These are phyloP conservation scores for Sebastolobus alascanus DNA, from an alignment of 2,797 vertebrate species.

Conservation along the genomic window DNA sequence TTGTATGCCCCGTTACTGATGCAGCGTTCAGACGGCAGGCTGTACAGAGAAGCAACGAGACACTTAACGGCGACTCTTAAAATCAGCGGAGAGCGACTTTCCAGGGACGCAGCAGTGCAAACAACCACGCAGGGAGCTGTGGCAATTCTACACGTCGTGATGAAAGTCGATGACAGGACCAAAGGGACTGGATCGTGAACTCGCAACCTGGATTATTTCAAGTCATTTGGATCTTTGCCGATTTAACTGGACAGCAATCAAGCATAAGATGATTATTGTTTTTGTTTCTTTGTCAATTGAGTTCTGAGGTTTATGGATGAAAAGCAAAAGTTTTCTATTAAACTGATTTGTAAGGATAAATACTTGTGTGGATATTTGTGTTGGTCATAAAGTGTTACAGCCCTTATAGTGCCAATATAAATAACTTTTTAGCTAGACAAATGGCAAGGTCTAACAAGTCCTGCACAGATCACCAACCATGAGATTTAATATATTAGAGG, in stretches of 20 bases:
- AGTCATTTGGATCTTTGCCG: background rate
- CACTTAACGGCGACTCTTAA: background rate
- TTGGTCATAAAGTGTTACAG: background rate
- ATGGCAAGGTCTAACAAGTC: background rate
- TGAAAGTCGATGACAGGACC: background rate
- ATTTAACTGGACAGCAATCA: background rate
- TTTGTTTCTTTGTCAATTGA: background rate
- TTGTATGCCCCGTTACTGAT: background rate
- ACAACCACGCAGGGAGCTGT: background rate
- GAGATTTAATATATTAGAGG: too few species aligned
- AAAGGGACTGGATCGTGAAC: background rate
- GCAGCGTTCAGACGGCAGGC: background rate
- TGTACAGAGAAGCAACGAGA: background rate
- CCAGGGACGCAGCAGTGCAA: background rate
- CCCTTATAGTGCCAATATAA: background rate
- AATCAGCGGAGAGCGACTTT: background rate
- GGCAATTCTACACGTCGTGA: background rate
- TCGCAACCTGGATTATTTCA: background rate
- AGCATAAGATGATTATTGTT: background rate
- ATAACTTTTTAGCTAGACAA: background rate
- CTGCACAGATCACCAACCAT: background rate
- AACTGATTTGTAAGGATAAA: conserved; percentile 19
- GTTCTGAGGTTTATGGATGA: background rate
- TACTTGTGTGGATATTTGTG: background rate
- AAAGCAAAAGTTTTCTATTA: conserved; percentile 31